Conservation (phyloP, 2,797 vertebrate genomes). For the Oreochromis mossambicus region DNA sequence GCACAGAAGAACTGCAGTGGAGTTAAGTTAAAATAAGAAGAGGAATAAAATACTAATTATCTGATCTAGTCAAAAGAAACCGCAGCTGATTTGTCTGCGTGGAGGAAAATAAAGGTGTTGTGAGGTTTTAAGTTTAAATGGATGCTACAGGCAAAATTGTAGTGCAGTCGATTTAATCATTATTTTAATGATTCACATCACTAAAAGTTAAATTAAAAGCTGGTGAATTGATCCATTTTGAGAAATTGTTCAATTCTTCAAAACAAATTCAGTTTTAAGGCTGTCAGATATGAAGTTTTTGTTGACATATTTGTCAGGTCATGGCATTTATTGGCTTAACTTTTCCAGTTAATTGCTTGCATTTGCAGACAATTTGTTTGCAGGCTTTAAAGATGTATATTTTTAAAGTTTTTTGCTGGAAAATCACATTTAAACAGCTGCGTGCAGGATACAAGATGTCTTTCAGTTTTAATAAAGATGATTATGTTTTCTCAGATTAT, state of each 20-base stretch:
- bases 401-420: neutral
- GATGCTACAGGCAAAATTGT: neutral
- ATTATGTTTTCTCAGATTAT: rapidly evolving
- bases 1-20: neutral
- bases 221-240: neutral
- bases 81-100: neutral
- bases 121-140: neutral
- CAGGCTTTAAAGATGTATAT: neutral
- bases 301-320: neutral
- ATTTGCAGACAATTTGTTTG: neutral
- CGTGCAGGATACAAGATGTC: neutral
- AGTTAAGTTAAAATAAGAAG: neutral
- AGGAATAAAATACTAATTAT: neutral
- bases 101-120: neutral
- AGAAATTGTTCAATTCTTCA: neutral
- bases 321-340: rapidly evolving
- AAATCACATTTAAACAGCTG: neutral
- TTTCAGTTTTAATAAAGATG: neutral
- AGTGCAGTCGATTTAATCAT: neutral
- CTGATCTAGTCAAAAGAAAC: neutral
- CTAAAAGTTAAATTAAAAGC: neutral
- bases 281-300: neutral
- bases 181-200: neutral
- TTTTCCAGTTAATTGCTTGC: neutral
- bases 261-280: neutral